Conservation (phyloP, 2,888 invertebrate genomes). For the Bugulina stolonifera region DNA sequence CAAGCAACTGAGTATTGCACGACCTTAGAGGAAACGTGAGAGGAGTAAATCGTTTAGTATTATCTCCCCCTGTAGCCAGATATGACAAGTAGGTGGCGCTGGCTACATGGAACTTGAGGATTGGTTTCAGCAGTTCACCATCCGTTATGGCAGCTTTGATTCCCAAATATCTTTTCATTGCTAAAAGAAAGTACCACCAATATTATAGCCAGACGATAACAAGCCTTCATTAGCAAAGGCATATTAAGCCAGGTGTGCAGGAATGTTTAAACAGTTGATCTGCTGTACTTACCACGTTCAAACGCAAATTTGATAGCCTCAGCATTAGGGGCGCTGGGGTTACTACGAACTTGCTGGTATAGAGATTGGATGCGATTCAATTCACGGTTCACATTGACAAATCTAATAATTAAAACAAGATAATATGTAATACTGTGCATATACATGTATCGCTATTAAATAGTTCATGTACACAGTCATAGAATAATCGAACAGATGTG, state of each 20-base stretch:
- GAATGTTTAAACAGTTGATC: not conserved
- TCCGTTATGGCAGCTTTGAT: constrained; percentile 65
- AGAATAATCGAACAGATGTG: too few relatives aligned
- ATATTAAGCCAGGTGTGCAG: too few relatives aligned
- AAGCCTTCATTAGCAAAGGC: not conserved
- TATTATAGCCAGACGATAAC: not conserved
- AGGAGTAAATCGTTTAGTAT: constrained; percentile 29
- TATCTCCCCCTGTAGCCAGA: constrained; percentile 59
- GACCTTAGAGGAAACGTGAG: constrained; percentile 47
- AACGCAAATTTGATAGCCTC: constrained; percentile 4
- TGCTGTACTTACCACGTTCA: constrained; percentile 19
- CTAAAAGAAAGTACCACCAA: constrained; percentile 32
- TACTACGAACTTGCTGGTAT: constrained; percentile 53
- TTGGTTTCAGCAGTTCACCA: constrained; percentile 65
- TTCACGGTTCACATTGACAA: constrained; percentile 59
- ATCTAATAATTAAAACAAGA: too few relatives aligned
- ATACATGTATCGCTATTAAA: too few relatives aligned
- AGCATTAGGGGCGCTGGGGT: not conserved
- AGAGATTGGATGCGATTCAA: constrained; percentile 69
- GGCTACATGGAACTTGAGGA: constrained; percentile 72
- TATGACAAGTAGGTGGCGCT: constrained; percentile 80
- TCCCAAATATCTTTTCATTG: constrained; percentile 45
- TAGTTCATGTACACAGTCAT: too few relatives aligned
- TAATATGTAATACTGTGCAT: too few relatives aligned
- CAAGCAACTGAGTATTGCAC: constrained; percentile 35